Conservation (phyloP, 2,888 invertebrate species). For the Amphipyra berbera region DNA sequence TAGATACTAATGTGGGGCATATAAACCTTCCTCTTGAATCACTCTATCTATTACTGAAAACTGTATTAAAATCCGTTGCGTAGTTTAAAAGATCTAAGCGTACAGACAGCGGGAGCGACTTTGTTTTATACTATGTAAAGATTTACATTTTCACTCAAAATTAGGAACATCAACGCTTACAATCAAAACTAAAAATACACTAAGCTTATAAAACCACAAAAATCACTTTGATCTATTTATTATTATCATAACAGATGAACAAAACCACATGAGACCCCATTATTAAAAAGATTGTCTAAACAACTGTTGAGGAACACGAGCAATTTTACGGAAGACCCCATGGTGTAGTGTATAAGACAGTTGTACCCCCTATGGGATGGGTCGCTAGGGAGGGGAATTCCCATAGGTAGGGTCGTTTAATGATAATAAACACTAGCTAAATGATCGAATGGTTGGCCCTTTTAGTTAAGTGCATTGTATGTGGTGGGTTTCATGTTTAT, state of each 20-base stretch:
- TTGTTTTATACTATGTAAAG: too few relatives aligned
- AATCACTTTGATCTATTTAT: slow-evolving; percentile 46
- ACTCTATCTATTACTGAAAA: too few relatives aligned
- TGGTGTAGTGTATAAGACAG: slow-evolving; percentile 24
- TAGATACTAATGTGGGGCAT: too few relatives aligned
- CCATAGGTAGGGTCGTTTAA: slow-evolving; percentile 67
- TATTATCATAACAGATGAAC: slow-evolving; percentile 29
- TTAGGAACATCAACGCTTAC: background rate
- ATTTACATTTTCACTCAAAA: too few relatives aligned
- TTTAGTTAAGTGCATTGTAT: slow-evolving; percentile 58
- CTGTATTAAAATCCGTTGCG: too few relatives aligned
- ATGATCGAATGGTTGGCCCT: slow-evolving; percentile 76
- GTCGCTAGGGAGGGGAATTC: slow-evolving; percentile 54
- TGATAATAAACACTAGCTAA: slow-evolving; percentile 86
- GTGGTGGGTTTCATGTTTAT: slow-evolving; percentile 19
- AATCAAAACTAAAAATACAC: background rate
- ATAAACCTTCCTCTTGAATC: too few relatives aligned
- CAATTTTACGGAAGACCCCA: slow-evolving; percentile 42
- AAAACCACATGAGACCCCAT: slow-evolving; percentile 45
- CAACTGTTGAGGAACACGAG: slow-evolving; percentile 50
- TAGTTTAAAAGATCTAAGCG: too few relatives aligned
- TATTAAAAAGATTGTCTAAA: slow-evolving; percentile 59
- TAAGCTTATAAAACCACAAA: slow-evolving; percentile 12
- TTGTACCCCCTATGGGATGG: slow-evolving; percentile 31
- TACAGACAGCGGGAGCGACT: too few relatives aligned